Base-by-base conservation (phyloP, 2,797 vertebrate genomes). In the Trichosurus vulpecula region DNA sequence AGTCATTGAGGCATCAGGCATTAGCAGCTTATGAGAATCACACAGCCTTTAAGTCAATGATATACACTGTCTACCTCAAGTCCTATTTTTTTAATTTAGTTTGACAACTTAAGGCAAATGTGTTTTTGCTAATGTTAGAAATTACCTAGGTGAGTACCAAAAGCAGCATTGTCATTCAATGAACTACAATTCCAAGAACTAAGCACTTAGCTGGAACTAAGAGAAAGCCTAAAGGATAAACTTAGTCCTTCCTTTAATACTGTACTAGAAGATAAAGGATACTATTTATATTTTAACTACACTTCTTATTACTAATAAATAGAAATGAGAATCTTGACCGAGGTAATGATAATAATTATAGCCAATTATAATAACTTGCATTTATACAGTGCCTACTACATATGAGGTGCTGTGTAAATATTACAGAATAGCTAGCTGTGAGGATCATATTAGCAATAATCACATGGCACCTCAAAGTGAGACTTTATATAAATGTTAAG, bases 261-360 rank as follows among this genome's bases (percentile, higher is more conserved):
- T 92, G 29, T 93, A 16, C 93, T 29, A 91, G 35, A 90, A 92
- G 47, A 4, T 92, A 52, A 94, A 58, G 8, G 90, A 92, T 25
- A 93, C 74, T 52, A 95, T 54, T 93, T 93, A 90, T 66, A 90
- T 41, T 92, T 22, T 47, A 95, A 53, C 30, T 94, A 92, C 27
- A 95, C n/a, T 90, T 95, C 93, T 94, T 30, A 10, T 92, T 91
- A 35, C 81, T 92, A 92, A 93, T 91, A 96, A 89, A 54, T 95
- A 35, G 35, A 90, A 11, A 94, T 91, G 35, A 54, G 93, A 95
- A 74, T 92, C 90, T 91, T 93, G 57, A 91, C 51, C n/a, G 30
- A 55, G 74, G 91, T 94, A 89, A 92, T 57, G 92, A 14, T 30
- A 97, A 27, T 27, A 87, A 51, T 74, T 35, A 12, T 51, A 5